These are phyloP conservation scores for Tenthredo notha DNA, from an alignment of 2,888 invertebrate genomes.

Conservation along the genomic window DNA sequence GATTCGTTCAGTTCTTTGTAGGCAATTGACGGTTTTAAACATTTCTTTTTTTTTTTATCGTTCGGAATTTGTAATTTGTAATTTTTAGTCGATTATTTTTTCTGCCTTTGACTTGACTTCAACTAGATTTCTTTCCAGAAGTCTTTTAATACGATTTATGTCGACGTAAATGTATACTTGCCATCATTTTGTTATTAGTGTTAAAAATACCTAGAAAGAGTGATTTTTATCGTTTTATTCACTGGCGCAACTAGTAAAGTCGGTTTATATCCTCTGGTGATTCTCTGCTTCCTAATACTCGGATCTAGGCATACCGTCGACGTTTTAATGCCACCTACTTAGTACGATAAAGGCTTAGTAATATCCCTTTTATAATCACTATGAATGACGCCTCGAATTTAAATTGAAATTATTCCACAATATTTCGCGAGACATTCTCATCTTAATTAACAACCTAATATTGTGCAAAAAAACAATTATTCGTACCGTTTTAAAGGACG, in stretches of 20 bases:
- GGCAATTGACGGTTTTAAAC: background rate
- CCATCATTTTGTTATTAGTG: background rate
- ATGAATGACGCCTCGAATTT: conserved; percentile 5
- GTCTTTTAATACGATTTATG: background rate
- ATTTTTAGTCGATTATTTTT: background rate
- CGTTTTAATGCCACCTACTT: background rate
- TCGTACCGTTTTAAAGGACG: background rate
- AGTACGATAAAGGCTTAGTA: conserved; percentile 4
- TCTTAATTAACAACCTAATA: background rate
- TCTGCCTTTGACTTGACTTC: background rate
- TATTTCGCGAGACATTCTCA: background rate
- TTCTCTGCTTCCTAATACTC: background rate
- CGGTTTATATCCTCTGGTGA: conserved; percentile 29
- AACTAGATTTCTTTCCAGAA: background rate
- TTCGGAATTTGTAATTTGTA: background rate
- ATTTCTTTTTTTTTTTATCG: background rate
- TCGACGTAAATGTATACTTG: background rate
- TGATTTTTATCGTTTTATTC: conserved; percentile 47
- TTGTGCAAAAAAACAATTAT: background rate
- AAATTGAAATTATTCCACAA: conserved; percentile 1
- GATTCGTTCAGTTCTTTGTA: background rate
- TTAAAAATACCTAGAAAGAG: background rate
- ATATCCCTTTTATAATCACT: background rate
- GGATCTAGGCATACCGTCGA: background rate
- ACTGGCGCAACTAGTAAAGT: conserved; percentile 26